A percentile compares a stretch with the other conserved stretches of the same genome.
Conservation (phyloP, 2,797 vertebrate species). For the Anguilla pacifica region DNA sequence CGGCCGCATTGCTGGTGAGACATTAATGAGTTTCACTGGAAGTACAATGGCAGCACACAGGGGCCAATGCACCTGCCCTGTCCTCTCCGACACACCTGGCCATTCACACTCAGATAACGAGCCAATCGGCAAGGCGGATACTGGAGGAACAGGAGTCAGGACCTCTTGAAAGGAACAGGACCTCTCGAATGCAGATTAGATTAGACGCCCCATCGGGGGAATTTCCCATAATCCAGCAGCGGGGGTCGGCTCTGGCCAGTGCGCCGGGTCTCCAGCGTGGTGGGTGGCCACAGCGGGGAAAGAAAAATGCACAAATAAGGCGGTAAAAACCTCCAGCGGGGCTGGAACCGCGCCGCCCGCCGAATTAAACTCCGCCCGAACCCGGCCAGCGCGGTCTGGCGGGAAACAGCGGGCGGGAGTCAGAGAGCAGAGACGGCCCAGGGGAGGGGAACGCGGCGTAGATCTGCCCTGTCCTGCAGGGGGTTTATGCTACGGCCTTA, state of each 20-base stretch:
- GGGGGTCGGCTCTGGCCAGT: conserved; percentile 52
- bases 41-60: not conserved
- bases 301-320: conserved; percentile 39
- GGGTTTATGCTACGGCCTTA: conserved; percentile 3
- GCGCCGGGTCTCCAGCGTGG: conserved; percentile 17
- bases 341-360: conserved; percentile 22
- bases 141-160: not conserved
- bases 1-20: not conserved
- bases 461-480: not conserved
- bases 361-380: conserved; percentile 35
- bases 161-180: not conserved
- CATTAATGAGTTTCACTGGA: not conserved
- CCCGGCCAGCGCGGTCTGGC: conserved; percentile 29
- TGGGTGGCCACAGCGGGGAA: conserved; percentile 56
- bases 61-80: conserved; percentile 9
- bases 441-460: not conserved
- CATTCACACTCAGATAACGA: not conserved
- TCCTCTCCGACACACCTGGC: not conserved
- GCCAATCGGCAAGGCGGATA: not conserved
- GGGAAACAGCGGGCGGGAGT: not conserved
- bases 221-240: conserved; percentile 53
- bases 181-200: not conserved
- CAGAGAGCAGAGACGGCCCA: conserved; percentile 25
- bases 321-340: conserved; percentile 24
- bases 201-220: conserved; percentile 28